Base-by-base conservation (phyloP, 2,888 invertebrate genomes). In the Phrixothrix hirtus region DNA sequence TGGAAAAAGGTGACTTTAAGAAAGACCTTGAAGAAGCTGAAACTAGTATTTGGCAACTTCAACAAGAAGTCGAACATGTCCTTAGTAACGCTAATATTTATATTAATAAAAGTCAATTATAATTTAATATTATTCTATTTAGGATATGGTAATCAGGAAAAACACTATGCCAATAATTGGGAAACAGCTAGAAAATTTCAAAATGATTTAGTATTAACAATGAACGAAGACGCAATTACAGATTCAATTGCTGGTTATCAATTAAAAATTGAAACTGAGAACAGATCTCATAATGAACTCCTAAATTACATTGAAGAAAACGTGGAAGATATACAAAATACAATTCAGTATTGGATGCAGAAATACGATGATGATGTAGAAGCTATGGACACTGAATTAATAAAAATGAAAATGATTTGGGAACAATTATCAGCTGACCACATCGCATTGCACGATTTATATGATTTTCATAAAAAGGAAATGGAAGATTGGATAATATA, bases 331-430 rank as follows among this genome's bases (percentile, higher is more conserved):
- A 51, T 60, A 32, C 12, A 60, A 15, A 64, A 66, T 2, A 63
- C 64, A 14, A 72, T 71, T 6, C 55, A 68, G 6, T 62, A 63
- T 34, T 73, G 72, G 72, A 67, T 69, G 64, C 65, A 67, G 34
- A 51, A 56, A n/a, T 73, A 71, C 41, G 71, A 72, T 15, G 58
- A 59, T 11, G 72, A 73, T 44, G 51, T 61, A 1, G 72, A 74
- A 41, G 37, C 45, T 10, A 52, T 57, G 13, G 71, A 71, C 15
- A 48, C 49, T 1, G 63, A 67, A 42, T 59, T 70, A 13, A 42
- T 64, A 1, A 54, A 60, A 11, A 26, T 70, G 7, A 65, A 60
- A 47, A 51, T 56, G 13, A 55, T 61, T 7, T 49, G 64, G 34
- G 70, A 71, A 12, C 55, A 57, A 11, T 55, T 67, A 5, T 48